Conservation (phyloP, 2,888 invertebrate species). For the Frankliniella intonsa region DNA sequence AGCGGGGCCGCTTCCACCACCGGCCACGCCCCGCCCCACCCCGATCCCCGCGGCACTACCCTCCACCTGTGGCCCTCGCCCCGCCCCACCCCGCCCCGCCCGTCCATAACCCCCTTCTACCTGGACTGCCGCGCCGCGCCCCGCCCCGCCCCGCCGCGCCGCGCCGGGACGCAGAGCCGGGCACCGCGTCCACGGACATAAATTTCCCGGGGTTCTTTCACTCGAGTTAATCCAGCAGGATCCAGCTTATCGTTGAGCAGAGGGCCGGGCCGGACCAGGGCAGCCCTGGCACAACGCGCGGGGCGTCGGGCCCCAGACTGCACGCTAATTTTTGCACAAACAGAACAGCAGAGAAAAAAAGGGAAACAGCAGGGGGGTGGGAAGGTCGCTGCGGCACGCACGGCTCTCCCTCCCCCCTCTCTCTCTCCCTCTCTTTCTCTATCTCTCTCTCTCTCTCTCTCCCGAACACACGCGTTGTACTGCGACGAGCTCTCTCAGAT, state of each 20-base stretch:
- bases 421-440: background rate
- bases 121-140: background rate
- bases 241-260: conserved; percentile 1
- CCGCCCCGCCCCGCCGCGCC: background rate
- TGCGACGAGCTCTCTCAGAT: too few relatives aligned
- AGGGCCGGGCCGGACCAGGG: background rate
- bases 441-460: conserved; percentile 3
- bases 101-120: background rate
- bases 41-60: background rate
- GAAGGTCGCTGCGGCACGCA: too few relatives aligned
- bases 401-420: background rate
- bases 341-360: background rate
- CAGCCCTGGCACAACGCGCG: too few relatives aligned
- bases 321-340: background rate
- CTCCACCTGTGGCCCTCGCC: background rate
- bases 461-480: background rate
- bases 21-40: too few relatives aligned
- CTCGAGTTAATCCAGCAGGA: conserved; percentile 13
- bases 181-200: conserved; percentile 1
- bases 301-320: background rate
- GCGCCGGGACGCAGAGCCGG: background rate
- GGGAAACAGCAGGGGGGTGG: too few relatives aligned
- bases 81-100: too few relatives aligned
- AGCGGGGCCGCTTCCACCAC: too few relatives aligned
- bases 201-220: conserved; percentile 21